phyloP scores from a whole-genome alignment of 1,140 invertebrate species.

The Palaemon carinicauda region DNA sequence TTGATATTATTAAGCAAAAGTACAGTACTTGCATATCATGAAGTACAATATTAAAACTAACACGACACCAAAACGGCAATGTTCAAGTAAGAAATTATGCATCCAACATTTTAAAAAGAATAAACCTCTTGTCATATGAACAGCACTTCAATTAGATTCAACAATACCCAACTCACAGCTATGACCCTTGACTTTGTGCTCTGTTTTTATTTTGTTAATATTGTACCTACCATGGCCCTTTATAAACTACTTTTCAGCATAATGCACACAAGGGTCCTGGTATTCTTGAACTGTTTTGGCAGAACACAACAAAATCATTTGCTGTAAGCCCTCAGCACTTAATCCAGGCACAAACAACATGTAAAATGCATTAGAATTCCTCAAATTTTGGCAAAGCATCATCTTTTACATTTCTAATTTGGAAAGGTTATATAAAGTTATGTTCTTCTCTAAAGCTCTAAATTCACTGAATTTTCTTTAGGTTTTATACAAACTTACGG shows the following conservation, averaged over 20 bases:
- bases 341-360: too few relatives aligned
- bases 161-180: conserved; percentile 25
- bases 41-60: conserved; percentile 29
- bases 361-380: too few relatives aligned
- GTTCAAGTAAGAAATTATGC: conserved; percentile 44
- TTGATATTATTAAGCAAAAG: conserved; percentile 12
- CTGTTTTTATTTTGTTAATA: neutral
- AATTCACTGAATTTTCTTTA: too few relatives aligned
- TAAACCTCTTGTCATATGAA: conserved; percentile 9
- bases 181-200: neutral
- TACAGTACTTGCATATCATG: conserved; percentile 32
- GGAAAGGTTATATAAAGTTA: too few relatives aligned
- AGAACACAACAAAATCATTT: too few relatives aligned
- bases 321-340: too few relatives aligned
- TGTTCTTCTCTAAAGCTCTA: too few relatives aligned
- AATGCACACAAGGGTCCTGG: neutral
- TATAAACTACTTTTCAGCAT: neutral
- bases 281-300: too few relatives aligned
- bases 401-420: too few relatives aligned
- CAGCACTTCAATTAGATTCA: conserved; percentile 12
- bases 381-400: too few relatives aligned
- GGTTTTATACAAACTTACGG: too few relatives aligned
- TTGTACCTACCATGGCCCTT: neutral
- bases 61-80: conserved; percentile 36
- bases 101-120: conserved; percentile 32